Conservation (phyloP, 2,113 vertebrate genomes). For the Bettongia penicillata region DNA sequence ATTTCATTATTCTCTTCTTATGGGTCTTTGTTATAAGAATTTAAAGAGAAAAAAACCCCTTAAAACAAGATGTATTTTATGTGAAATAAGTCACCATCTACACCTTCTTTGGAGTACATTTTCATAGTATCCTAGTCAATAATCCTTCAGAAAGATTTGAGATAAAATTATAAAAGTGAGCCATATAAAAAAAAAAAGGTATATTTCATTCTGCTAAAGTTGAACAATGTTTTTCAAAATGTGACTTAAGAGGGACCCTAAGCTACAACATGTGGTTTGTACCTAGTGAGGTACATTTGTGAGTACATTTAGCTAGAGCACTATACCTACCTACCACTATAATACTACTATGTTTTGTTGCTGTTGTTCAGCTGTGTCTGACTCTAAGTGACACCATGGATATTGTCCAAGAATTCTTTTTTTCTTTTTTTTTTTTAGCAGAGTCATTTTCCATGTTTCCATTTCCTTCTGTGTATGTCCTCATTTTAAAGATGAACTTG, state of each 20-base stretch:
- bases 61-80: slow-evolving; percentile 26
- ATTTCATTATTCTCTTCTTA: slow-evolving; percentile 41
- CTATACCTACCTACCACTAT: neutral
- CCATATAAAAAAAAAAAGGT: neutral
- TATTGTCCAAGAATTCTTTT: no score
- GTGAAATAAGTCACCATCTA: slow-evolving; percentile 7
- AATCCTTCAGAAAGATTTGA: neutral
- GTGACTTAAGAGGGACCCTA: neutral
- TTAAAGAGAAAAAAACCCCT: slow-evolving; percentile 45
- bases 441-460: no score
- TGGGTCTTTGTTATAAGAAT: slow-evolving; percentile 1
- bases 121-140: neutral
- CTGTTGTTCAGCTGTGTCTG: no score
- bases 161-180: neutral
- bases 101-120: slow-evolving; percentile 11
- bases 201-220: neutral
- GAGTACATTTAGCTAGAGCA: neutral
- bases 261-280: slow-evolving; percentile 3
- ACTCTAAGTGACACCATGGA: no score
- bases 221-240: neutral
- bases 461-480: neutral
- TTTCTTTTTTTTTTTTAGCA: no score
- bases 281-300: slow-evolving; percentile 15
- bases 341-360: no score
- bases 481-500: neutral